phyloP scores from a whole-genome alignment of 2,888 invertebrate species.

The Caenorhabditis zanzibari region DNA sequence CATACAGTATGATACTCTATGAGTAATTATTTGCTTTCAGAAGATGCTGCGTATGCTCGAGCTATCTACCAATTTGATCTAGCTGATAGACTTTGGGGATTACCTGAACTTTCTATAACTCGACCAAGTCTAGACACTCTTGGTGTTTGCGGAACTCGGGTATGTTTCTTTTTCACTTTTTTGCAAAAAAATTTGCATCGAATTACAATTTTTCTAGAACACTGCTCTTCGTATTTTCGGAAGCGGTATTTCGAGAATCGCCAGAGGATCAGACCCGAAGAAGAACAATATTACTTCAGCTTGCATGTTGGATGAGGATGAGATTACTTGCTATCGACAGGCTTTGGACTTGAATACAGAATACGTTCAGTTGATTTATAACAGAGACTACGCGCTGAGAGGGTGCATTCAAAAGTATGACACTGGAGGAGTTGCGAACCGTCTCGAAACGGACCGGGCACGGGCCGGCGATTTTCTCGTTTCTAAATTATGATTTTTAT shows the following conservation, averaged over 20 bases:
- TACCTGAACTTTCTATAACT: slow-evolving; percentile 72
- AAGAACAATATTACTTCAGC: slow-evolving; percentile 77
- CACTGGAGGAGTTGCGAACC: too few species aligned
- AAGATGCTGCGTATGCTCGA: slow-evolving; percentile 78
- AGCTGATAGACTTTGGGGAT: slow-evolving; percentile 80
- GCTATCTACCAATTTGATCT: slow-evolving; percentile 77
- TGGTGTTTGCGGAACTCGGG: slow-evolving; percentile 73
- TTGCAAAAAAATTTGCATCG: background rate
- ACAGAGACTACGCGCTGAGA: slow-evolving; percentile 75
- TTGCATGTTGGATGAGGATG: slow-evolving; percentile 76
- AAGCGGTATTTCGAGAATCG: slow-evolving; percentile 76
- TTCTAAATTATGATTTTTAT: too few species aligned
- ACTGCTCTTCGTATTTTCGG: slow-evolving; percentile 76
- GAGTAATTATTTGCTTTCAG: too few species aligned
- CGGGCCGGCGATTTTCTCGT: too few species aligned
- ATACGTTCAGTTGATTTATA: slow-evolving; percentile 75
- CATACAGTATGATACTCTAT: too few species aligned
- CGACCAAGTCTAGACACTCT: slow-evolving; percentile 73
- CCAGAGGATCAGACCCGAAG: slow-evolving; percentile 69
- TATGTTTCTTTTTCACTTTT: slow-evolving; percentile 13
- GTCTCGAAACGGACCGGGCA: too few species aligned
- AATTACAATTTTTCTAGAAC: slow-evolving; percentile 57
- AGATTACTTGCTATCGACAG: slow-evolving; percentile 77
- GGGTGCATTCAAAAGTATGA: slow-evolving; percentile 77
- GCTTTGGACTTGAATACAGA: slow-evolving; percentile 74